Percentiles rank a stretch among this genome's conserved stretches.
Evolutionary conservation across 2,888 invertebrate genomes (phyloP).

Genomic region (Amblyjoppa proteus): DNA sequence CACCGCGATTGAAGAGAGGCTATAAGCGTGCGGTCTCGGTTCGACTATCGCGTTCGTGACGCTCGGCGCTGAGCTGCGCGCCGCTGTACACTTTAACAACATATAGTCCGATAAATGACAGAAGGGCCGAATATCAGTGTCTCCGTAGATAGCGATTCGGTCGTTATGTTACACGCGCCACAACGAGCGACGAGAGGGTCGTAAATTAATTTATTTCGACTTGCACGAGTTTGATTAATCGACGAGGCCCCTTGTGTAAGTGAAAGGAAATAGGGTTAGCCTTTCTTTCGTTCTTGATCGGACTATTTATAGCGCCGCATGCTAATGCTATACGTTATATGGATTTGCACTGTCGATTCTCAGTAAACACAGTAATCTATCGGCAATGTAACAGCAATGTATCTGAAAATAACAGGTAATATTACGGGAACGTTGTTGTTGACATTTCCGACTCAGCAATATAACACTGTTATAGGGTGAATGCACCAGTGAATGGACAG

Average conservation of each 20-base stretch:
- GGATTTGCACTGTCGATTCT: no score
- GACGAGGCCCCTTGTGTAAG: neutral
- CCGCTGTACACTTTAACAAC: neutral
- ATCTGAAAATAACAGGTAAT: no score
- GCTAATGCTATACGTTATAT: no score
- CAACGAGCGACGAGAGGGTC: conserved; percentile 7
- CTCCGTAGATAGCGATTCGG: neutral
- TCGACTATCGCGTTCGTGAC: conserved; percentile 4
- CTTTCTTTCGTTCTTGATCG: neutral
- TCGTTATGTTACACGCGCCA: neutral
- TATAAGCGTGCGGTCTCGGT: conserved; percentile 12
- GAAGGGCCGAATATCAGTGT: neutral
- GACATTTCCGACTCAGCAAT: no score
- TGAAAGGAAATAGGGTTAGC: conserved; percentile 16
- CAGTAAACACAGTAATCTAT: no score
- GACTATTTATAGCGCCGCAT: conserved; percentile 7
- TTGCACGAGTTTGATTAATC: conserved; percentile 20
- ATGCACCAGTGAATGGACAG: no score
- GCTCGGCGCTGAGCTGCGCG: neutral
- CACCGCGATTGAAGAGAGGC: neutral
- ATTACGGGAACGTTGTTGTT: no score
- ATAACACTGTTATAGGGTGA: no score
- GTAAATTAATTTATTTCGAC: conserved; percentile 42
- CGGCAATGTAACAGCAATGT: no score
- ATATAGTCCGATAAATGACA: neutral